Evolutionary conservation across 2,797 vertebrate species (phyloP).

Genomic region (Sebastes melanostomus): DNA sequence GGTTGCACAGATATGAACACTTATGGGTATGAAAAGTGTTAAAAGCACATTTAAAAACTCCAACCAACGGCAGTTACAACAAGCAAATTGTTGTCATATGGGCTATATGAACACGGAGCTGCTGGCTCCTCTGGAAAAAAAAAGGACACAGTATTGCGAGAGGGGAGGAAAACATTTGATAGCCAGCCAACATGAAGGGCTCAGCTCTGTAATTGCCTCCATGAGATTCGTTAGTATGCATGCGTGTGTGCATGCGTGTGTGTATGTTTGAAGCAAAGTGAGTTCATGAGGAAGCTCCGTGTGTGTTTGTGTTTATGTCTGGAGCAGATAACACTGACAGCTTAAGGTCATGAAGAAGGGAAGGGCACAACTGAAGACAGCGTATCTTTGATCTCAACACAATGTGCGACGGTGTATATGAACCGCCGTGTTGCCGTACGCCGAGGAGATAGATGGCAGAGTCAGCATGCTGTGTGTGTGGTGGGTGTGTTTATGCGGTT

Average conservation of each 20-base stretch:
- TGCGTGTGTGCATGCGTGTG: constrained; percentile 20
- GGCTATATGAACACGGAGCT: constrained; percentile 4
- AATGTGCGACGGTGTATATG: constrained; percentile 51
- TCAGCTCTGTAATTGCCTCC: constrained; percentile 65
- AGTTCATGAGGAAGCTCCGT: constrained; percentile 28
- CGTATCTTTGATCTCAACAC: constrained; percentile 75
- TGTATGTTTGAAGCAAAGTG: constrained; percentile 36
- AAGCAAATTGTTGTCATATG: constrained; percentile 5
- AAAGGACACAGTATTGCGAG: constrained; percentile 20
- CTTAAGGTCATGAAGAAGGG: constrained; percentile 81
- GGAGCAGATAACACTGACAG: constrained; percentile 79
- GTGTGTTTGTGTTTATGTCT: constrained; percentile 58
- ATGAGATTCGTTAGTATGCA: constrained; percentile 59
- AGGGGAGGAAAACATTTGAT: constrained; percentile 58
- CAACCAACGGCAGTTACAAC: neutral
- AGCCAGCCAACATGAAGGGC: constrained; percentile 64
- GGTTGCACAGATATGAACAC: neutral
- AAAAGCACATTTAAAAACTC: constrained; percentile 7
- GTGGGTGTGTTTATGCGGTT: constrained; percentile 33
- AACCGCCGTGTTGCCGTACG: constrained; percentile 17
- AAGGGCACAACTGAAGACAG: constrained; percentile 78
- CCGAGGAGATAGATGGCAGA: constrained; percentile 45
- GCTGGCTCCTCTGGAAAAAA: neutral
- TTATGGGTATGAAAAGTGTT: neutral
- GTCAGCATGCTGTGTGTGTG: constrained; percentile 41